Evolutionary conservation across 2,888 invertebrate genomes (phyloP).

Genomic region (Crossocerus cetratus): DNA sequence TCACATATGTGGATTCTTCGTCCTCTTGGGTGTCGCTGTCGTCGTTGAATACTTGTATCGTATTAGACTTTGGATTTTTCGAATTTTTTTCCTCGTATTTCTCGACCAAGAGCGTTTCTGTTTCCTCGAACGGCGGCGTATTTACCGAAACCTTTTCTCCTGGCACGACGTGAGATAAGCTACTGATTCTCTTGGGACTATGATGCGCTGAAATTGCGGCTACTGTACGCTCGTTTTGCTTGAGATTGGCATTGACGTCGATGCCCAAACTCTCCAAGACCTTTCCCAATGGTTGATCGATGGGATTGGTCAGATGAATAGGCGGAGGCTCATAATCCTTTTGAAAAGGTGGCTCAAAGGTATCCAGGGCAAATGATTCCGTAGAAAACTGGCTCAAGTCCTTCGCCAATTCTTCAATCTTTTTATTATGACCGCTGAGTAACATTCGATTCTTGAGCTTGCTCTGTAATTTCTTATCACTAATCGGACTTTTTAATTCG

Average conservation of each 20-base stretch:
- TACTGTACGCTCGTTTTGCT: not conserved
- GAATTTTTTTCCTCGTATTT: not conserved
- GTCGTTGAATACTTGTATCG: no score
- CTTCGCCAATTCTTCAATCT: not conserved
- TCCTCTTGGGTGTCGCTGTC: no score
- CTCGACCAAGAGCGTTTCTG: no score
- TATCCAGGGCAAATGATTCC: not conserved
- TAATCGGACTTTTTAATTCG: not conserved
- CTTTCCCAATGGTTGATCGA: constrained; percentile 42
- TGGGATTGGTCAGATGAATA: constrained; percentile 11
- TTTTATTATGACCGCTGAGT: not conserved
- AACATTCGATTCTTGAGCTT: not conserved
- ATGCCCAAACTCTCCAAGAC: constrained; percentile 36
- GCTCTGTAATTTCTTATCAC: not conserved
- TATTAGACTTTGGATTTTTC: not conserved
- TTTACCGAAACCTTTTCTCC: no score
- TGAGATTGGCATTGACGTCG: constrained; percentile 8
- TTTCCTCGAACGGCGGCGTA: no score
- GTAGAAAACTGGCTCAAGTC: not conserved
- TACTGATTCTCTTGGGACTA: no score
- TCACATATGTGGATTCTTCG: no score
- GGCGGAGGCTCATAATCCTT: constrained; percentile 8
- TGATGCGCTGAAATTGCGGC: no score
- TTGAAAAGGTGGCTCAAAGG: not conserved
- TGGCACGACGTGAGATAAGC: no score